phyloP scores from a whole-genome alignment of 2,113 vertebrate genomes.

The Acrocephalus kingi region DNA sequence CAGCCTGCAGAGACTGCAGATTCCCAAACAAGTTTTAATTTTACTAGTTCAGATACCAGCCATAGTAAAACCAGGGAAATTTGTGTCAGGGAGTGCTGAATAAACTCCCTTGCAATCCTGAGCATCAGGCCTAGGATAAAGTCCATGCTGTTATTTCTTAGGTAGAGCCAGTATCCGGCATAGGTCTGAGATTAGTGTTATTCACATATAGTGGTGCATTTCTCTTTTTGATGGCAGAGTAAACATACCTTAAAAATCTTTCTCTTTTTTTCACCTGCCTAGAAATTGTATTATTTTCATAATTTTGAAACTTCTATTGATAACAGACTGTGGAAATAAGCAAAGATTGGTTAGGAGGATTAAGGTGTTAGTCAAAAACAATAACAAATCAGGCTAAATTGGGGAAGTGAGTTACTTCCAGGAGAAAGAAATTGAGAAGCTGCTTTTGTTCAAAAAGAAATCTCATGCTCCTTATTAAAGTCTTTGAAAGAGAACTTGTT shows the following conservation, averaged over 20 bases:
- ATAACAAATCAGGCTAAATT: not conserved
- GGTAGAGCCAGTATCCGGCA: not conserved
- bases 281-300: not conserved
- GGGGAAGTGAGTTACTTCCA: not conserved
- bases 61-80: not conserved
- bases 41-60: not conserved
- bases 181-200: not conserved
- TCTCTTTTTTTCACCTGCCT: not conserved
- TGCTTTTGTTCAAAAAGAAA: slow-evolving; percentile 1
- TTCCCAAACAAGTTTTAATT: not conserved
- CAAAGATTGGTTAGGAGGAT: not conserved
- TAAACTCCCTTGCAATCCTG: not conserved
- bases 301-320: not conserved
- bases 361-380: not conserved
- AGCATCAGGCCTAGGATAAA: not conserved
- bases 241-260: not conserved
- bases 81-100: not conserved
- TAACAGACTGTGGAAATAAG: not conserved
- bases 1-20: not conserved
- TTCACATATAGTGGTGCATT: not conserved
- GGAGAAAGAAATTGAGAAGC: not conserved
- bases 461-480: not conserved
- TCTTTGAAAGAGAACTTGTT: not conserved
- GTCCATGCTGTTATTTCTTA: not conserved
- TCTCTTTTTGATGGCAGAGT: not conserved